Conservation (phyloP, 2,113 vertebrate species). For the Oreotrochilus melanogaster region DNA sequence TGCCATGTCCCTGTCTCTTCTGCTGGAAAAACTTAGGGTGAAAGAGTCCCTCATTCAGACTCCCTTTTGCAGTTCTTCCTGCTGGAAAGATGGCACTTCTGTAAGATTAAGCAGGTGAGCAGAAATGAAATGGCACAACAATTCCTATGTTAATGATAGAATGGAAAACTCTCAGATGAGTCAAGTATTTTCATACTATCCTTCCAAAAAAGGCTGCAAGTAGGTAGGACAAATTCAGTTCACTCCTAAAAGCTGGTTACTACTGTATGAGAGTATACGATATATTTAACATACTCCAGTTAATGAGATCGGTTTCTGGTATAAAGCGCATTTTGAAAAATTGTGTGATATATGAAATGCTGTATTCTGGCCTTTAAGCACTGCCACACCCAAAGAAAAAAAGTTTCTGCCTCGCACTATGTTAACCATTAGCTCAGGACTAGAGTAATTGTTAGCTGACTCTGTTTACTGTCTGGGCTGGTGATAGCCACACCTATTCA, state of each 20-base stretch:
- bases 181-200: neutral
- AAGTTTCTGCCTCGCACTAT: neutral
- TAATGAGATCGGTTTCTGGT: neutral
- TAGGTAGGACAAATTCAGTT: neutral
- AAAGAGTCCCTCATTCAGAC: neutral
- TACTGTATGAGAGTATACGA: neutral
- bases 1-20: neutral
- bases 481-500: neutral
- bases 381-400: neutral
- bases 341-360: neutral
- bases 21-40: neutral
- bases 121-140: neutral
- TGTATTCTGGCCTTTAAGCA: neutral
- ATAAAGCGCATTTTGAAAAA: neutral
- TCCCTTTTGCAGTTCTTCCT: neutral
- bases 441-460: neutral
- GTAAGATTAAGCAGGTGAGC: neutral
- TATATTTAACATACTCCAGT: neutral
- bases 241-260: neutral
- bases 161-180: neutral
- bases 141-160: neutral
- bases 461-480: constrained; percentile 32
- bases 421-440: neutral
- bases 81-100: neutral
- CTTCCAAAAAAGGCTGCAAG: neutral